A percentile compares a stretch with the other conserved stretches of the same genome.
Conservation (phyloP, 2,888 invertebrate genomes). For the Branchellion lobata region DNA sequence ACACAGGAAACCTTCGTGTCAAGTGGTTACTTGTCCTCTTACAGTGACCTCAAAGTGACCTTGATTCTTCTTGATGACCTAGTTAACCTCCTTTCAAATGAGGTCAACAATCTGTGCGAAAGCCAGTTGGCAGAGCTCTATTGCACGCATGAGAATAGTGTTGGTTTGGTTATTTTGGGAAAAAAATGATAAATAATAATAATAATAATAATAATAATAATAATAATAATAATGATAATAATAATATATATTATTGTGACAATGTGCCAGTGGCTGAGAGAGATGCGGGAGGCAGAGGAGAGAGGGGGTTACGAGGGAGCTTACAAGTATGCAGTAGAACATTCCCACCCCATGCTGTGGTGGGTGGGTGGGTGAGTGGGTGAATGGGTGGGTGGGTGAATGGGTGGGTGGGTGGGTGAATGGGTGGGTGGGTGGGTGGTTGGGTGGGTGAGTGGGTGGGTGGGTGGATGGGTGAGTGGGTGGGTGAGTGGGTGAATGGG, state of each 20-base stretch:
- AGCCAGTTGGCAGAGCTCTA: neutral
- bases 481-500: no score
- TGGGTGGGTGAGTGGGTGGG: no score
- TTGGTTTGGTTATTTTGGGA: neutral
- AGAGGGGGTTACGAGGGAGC: neutral
- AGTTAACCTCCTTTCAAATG: neutral
- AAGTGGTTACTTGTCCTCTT: neutral
- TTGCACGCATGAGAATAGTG: neutral
- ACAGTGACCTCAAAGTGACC: conserved; percentile 1
- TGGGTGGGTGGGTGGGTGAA: no score
- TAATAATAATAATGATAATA: no score
- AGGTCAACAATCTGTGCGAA: neutral
- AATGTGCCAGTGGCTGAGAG: neutral
- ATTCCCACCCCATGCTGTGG: conserved; percentile 7
- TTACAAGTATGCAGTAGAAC: neutral
- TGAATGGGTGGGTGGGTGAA: no score
- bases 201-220: no score
- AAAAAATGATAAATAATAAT: no score
- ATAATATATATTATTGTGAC: neutral
- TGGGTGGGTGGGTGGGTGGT: no score
- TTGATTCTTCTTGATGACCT: conserved; percentile 1
- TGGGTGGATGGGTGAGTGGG: no score
- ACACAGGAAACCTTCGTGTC: neutral
- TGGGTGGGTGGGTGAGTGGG: neutral
- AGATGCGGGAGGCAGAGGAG: neutral